A percentile compares a stretch with the other conserved stretches of the same genome.
Conservation (phyloP, 2,797 vertebrate species). For the Micrastur ruficollis region DNA sequence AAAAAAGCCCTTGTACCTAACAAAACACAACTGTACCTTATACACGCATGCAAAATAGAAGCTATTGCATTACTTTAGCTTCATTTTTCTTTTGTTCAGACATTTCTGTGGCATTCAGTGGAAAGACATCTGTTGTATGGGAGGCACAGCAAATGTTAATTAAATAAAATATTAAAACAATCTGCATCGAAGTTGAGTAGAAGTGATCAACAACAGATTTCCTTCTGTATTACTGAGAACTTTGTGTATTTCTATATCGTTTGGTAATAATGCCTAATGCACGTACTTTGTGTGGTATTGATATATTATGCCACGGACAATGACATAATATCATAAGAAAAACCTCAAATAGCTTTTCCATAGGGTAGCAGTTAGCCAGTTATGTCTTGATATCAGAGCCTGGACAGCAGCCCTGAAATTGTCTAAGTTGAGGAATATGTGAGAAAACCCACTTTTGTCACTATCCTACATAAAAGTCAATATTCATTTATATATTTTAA, state of each 20-base stretch:
- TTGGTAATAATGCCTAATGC: not conserved
- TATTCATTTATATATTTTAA: not conserved
- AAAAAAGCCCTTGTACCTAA: not conserved
- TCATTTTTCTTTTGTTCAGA: not conserved
- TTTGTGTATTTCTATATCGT: not conserved
- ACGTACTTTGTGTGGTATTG: not conserved
- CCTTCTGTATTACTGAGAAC: not conserved
- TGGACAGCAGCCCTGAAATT: constrained; percentile 41
- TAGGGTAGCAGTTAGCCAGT: not conserved
- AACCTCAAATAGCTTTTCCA: constrained; percentile 63
- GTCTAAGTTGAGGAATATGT: constrained; percentile 2
- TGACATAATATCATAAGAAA: constrained; percentile 30
- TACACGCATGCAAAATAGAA: not conserved
- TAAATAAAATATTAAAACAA: not conserved
- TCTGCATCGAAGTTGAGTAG: not conserved
- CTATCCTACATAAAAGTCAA: not conserved
- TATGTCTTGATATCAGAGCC: constrained; percentile 14
- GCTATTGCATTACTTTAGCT: not conserved
- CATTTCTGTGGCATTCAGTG: not conserved
- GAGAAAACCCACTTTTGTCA: constrained; percentile 19
- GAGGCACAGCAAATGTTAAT: not conserved
- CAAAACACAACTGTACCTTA: not conserved
- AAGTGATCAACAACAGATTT: constrained; percentile 21
- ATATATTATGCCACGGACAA: not conserved
- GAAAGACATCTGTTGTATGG: not conserved